These are phyloP conservation scores for Dryobotodes eremita DNA, from an alignment of 2,888 invertebrate genomes.

Conservation along the genomic window DNA sequence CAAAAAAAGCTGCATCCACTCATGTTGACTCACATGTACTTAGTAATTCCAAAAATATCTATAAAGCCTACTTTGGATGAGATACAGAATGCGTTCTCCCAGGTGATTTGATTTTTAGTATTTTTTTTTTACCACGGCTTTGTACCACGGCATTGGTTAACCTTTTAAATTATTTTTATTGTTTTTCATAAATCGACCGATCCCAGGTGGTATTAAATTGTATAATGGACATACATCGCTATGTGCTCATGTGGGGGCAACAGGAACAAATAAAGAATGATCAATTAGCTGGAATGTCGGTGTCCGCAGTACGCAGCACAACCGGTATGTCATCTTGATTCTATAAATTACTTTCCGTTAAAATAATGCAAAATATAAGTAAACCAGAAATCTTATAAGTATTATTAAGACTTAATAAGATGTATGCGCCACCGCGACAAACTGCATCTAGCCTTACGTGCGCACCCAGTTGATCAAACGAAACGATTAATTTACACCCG, in stretches of 20 bases:
- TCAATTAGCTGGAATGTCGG: constrained; percentile 62
- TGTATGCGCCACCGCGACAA: no score
- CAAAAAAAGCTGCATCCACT: constrained; percentile 89
- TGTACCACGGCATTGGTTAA: neutral
- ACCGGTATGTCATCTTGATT: constrained; percentile 68
- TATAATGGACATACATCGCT: constrained; percentile 93
- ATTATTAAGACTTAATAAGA: no score
- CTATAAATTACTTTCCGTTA: neutral
- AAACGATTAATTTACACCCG: no score
- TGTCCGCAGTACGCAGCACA: constrained; percentile 68
- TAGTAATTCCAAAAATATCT: constrained; percentile 92
- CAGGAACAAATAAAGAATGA: constrained; percentile 87
- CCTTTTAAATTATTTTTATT: neutral
- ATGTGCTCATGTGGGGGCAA: constrained; percentile 95
- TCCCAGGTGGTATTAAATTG: constrained; percentile 90
- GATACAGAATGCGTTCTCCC: constrained; percentile 92
- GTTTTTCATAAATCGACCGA: neutral
- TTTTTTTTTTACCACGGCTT: neutral
- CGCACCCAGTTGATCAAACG: no score
- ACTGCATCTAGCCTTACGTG: no score
- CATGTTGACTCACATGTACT: constrained; percentile 91
- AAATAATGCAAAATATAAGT: neutral
- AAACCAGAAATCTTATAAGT: neutral
- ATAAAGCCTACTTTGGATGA: constrained; percentile 93
- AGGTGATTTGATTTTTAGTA: constrained; percentile 74